phyloP scores from a whole-genome alignment of 37 sponge, comb jelly and placozoan species.

The Beroe forskalii region DNA sequence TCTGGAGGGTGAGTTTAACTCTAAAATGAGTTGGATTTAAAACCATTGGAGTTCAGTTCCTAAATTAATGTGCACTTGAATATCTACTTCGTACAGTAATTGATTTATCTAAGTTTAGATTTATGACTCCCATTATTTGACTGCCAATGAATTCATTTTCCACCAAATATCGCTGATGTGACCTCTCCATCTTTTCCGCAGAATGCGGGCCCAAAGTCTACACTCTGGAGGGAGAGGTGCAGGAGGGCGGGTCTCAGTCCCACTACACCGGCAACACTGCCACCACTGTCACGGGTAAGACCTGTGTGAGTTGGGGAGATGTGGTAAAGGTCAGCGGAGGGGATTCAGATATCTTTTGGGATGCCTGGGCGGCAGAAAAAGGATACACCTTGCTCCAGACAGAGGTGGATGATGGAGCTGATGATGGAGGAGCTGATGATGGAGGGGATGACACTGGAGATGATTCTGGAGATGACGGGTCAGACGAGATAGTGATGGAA shows the following conservation, averaged over 20 bases:
- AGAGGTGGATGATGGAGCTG: neutral
- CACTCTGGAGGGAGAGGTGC: neutral
- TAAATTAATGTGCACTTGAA: no score
- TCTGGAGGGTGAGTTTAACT: neutral
- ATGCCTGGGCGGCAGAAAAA: neutral
- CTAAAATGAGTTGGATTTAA: no score
- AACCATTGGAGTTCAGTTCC: neutral
- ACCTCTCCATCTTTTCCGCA: no score
- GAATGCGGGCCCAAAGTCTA: conserved; percentile 11
- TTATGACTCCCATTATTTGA: no score
- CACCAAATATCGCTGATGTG: no score
- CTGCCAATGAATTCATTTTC: no score
- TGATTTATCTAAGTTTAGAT: no score
- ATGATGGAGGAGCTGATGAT: no score
- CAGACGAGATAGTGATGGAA: neutral
- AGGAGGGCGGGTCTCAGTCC: neutral
- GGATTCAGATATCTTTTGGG: neutral
- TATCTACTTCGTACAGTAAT: no score
- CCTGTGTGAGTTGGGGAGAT: conserved; percentile 31
- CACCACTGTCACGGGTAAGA: neutral
- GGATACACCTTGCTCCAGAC: neutral
- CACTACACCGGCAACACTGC: neutral
- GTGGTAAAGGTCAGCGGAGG: neutral
- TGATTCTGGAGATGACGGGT: no score
- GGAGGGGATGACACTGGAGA: neutral